phyloP scores from a whole-genome alignment of 1,140 invertebrate genomes.

The Caenorhabditis latens region DNA sequence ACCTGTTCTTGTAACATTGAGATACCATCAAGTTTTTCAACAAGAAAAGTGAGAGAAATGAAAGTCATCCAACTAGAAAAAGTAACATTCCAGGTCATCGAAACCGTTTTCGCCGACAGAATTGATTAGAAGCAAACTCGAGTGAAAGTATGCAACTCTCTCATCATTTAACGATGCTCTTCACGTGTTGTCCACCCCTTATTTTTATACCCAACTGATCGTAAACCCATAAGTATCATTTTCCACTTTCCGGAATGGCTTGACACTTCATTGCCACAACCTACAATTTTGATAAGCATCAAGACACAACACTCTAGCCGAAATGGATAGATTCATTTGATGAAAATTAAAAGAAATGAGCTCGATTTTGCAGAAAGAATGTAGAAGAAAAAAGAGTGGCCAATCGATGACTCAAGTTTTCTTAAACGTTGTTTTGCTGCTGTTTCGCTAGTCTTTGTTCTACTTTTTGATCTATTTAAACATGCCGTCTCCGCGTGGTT shows the following conservation, averaged over 20 bases:
- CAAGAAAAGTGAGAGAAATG: not conserved
- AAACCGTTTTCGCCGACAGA: not conserved
- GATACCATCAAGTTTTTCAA: not conserved
- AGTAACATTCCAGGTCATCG: not conserved
- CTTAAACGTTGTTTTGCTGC: not conserved
- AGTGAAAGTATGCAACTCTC: not conserved
- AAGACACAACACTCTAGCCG: not conserved
- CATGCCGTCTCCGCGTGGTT: not conserved
- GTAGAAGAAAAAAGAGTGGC: not conserved
- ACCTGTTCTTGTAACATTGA: not conserved
- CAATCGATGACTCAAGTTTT: not conserved
- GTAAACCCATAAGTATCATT: not conserved
- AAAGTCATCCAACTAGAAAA: not conserved
- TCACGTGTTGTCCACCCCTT: slow-evolving; percentile 15
- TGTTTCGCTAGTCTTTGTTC: not conserved
- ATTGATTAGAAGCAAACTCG: not conserved
- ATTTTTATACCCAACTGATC: slow-evolving; percentile 2
- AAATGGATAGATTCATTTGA: not conserved
- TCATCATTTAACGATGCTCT: not conserved
- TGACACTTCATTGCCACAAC: not conserved
- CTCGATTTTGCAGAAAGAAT: not conserved
- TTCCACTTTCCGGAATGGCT: not conserved
- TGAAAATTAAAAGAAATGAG: not conserved
- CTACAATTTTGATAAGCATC: slow-evolving; percentile 2
- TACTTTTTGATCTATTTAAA: slow-evolving; percentile 10